Percentiles rank a stretch among this genome's conserved stretches.
phyloP scores from a whole-genome alignment of 2,797 vertebrate genomes.

The Pachyuromys duprasi region DNA sequence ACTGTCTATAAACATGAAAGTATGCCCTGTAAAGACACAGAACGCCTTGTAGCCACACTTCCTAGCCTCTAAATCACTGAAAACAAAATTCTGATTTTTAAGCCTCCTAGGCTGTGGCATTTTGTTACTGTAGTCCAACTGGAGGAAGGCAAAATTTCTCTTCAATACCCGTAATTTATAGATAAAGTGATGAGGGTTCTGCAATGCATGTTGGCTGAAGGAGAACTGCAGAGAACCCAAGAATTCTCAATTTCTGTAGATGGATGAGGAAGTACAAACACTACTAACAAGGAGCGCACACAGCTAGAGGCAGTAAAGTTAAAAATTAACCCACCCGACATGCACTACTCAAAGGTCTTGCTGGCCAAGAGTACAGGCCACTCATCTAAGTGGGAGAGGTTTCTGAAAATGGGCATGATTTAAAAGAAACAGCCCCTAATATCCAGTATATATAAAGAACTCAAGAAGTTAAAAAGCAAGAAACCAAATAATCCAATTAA shows the following conservation, averaged over 20 bases:
- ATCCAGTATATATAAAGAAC: too few relatives aligned
- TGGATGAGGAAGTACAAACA: not conserved
- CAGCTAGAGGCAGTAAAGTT: too few relatives aligned
- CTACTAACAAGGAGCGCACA: not conserved
- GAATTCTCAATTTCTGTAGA: not conserved
- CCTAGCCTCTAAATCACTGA: not conserved
- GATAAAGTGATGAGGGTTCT: not conserved
- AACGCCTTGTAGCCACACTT: not conserved
- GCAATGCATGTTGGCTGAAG: not conserved
- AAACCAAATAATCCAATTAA: too few relatives aligned
- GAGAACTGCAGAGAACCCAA: not conserved
- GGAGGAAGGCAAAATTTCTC: not conserved
- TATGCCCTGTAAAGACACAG: too few relatives aligned
- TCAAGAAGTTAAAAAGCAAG: too few relatives aligned
- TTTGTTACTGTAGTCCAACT: not conserved
- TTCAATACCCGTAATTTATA: not conserved
- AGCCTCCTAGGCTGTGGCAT: not conserved
- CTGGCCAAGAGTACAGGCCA: not conserved
- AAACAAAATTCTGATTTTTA: not conserved
- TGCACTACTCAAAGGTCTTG: not conserved
- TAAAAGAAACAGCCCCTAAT: not conserved
- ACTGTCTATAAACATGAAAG: not conserved
- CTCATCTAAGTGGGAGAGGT: not conserved
- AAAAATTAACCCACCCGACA: not conserved
- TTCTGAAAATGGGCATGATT: not conserved